A percentile compares a stretch with the other conserved stretches of the same genome.
Conservation (phyloP, 2,113 vertebrate species). For the Chloroceryle aenea region DNA sequence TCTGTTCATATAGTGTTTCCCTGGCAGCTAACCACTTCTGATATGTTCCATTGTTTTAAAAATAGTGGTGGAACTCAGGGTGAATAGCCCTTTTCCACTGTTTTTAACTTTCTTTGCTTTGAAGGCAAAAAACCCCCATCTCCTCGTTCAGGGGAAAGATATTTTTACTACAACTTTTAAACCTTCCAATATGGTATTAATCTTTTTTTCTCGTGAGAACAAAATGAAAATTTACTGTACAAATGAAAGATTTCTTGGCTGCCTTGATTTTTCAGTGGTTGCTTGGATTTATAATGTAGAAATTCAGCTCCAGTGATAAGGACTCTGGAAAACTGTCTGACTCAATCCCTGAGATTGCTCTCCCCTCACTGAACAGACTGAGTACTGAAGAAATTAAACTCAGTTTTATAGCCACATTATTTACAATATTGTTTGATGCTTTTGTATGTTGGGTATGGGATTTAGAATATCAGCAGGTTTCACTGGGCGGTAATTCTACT, state of each 20-base stretch:
- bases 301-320: neutral
- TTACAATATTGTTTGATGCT: neutral
- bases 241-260: constrained; percentile 43
- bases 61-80: neutral
- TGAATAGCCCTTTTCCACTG: neutral
- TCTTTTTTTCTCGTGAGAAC: neutral
- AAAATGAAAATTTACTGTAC: constrained; percentile 2
- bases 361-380: neutral
- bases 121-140: neutral
- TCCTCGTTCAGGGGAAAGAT: neutral
- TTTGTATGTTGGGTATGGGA: neutral
- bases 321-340: neutral
- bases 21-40: neutral
- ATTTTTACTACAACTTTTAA: neutral
- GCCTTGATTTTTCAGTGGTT: constrained; percentile 13
- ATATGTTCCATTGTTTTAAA: neutral
- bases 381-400: neutral
- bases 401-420: neutral
- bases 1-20: neutral
- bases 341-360: neutral
- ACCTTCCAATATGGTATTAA: too few relatives aligned
- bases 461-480: neutral
- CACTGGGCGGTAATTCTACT: neutral
- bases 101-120: neutral
- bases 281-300: neutral